Evolutionary conservation across 2,797 vertebrate species (phyloP), one percentile per base, ranked within the genome.

Genomic region (Cheracebus regulus): DNA sequence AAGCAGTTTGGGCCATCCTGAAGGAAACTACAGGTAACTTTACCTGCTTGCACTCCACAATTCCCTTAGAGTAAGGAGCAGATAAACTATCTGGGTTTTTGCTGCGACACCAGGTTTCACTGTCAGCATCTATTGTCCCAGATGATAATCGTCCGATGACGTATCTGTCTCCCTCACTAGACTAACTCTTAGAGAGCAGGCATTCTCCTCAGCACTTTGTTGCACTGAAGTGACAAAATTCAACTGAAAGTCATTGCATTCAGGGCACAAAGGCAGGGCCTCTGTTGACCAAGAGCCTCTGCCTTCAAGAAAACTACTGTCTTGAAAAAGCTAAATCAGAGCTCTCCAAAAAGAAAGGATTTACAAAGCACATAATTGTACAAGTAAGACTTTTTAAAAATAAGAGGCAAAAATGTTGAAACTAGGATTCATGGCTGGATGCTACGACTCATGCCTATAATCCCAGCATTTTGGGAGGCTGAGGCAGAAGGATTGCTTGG

Each of bases 101-200:
- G 1, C 48, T 52, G 46, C 1, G 4, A 36, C 28, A 33, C 15
- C 4, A 3, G 17, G 2, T 4, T 48, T 57, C 7, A 11, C 61
- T 24, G 0, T 30, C 39, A 11, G 55, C 85, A n/a, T 8, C 39
- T 26, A 4, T 26, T 50, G 4, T 39, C 41, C 19, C 1, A 2
- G n/a, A 4, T 73, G 26, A 33, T 1, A 33, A 61, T 7, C 5
- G 4, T 61, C 67, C 30, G 4, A 11, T 50, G 4, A 15, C 4
- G 48, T 20, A 6, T 39, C 70, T 7, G 0, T 36, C 36, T 48
- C 10, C 67, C 44, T 86, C 44, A 2, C 24, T 64, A 28, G 67
- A 33, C 80, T 6, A 3, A 36, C 20, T 36, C 26, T 39, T 70
- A 7, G 72, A 55, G 30, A 83, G 58, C 12, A 28, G 76, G 24